Base-by-base conservation (phyloP, 2,113 vertebrate species). In the Caranx melampygus region DNA sequence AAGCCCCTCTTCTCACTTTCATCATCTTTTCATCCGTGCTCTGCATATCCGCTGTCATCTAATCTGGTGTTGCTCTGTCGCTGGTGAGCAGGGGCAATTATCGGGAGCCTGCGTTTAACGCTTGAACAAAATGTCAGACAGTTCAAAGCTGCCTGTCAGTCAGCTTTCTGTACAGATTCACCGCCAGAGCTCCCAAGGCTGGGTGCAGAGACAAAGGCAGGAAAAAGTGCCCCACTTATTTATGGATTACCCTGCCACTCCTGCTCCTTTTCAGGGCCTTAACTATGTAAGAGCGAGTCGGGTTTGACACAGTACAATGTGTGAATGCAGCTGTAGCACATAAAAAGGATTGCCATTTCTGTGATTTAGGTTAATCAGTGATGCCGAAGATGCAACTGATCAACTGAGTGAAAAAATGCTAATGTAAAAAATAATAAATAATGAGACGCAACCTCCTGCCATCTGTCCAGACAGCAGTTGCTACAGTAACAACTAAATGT, bases 61-160 rank as follows among this genome's bases (percentile, higher is more conserved):
- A 82, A 88, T 84, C 85, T 80, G 88, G 57, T 54, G 80, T 61
- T 82, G 70, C 74, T 81, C 81, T 81, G 86, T 90, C 82, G 47
- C 87, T 81, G 78, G 79, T 81, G 82, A 91, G 83, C 80, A 68
- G 72, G 79, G 88, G 87, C 90, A 91, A 93, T 94, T 94, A 94
- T 79, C 45, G 73, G 71, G 84, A 90, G 84, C 51, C 82, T 47
- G 82, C 49, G 67, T 86, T 92, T 89, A 89, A 86, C 73, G 73
- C 85, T 84, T 79, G 72, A 83, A 83, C 74, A 85, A 92, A 92
- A 91, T 92, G 91, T 89, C 91, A 90, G 79, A 75, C 57, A 47
- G 83, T 89, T 90, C 87, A 90, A 92, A 92, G 89, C 90, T 59
- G 70, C 76, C 88, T 88, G 91, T 89, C 91, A 88, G 72, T 91